Percentiles rank a stretch among this genome's conserved stretches.
These are phyloP conservation scores for Andinoacara biseriatus DNA, from an alignment of 2,113 vertebrate species.

Conservation along the genomic window DNA sequence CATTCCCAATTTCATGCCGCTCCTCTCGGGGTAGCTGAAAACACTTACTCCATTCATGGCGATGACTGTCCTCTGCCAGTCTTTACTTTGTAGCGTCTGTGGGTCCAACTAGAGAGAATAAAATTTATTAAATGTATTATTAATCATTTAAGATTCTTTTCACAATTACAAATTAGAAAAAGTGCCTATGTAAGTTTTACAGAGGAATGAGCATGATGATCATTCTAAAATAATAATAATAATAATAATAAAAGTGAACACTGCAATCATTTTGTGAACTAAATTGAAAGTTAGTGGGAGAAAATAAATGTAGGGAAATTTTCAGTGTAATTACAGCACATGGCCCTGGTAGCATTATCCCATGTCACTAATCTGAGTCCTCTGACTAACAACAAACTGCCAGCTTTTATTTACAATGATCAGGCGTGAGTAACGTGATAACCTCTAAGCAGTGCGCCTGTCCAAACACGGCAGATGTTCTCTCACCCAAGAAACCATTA, in stretches of 20 bases:
- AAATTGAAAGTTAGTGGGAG: not conserved
- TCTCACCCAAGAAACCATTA: constrained; percentile 39
- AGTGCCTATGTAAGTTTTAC: no score
- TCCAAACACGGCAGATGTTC: constrained; percentile 42
- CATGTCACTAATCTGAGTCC: constrained; percentile 35
- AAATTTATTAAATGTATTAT: not conserved
- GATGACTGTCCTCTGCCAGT: constrained; percentile 95
- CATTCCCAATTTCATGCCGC: not conserved
- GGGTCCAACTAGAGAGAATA: constrained; percentile 87
- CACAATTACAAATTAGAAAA: not conserved
- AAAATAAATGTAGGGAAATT: not conserved
- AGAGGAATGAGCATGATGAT: no score
- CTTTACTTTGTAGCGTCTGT: constrained; percentile 90
- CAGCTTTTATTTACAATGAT: constrained; percentile 37
- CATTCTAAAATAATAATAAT: no score
- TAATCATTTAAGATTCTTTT: not conserved
- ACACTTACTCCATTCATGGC: constrained; percentile 91
- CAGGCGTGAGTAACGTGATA: constrained; percentile 36
- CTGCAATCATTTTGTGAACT: not conserved
- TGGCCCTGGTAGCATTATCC: not conserved
- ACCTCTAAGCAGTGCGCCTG: constrained; percentile 29
- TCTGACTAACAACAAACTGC: constrained; percentile 44
- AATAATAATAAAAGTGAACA: no score
- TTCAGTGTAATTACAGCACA: not conserved
- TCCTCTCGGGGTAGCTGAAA: not conserved